These are phyloP conservation scores for Myxocyprinus asiaticus DNA, from an alignment of 2,113 vertebrate species.

Conservation along the genomic window DNA sequence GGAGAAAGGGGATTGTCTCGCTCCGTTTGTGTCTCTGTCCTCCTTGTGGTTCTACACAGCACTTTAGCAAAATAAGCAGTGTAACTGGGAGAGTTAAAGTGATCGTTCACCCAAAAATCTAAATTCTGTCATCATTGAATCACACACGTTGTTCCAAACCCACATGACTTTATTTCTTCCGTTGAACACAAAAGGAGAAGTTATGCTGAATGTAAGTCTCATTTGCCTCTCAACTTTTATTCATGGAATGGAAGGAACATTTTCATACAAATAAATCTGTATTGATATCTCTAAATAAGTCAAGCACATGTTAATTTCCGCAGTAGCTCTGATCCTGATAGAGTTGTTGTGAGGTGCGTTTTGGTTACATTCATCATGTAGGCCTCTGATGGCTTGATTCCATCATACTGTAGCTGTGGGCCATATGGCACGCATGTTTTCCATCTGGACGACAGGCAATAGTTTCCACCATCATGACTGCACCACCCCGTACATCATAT, in stretches of 20 bases:
- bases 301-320: neutral
- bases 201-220: no score
- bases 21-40: neutral
- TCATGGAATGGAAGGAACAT: no score
- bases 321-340: neutral
- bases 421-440: constrained; percentile 37
- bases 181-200: no score
- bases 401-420: neutral
- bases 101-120: no score
- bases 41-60: neutral
- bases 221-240: no score
- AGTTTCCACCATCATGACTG: constrained; percentile 24
- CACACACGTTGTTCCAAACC: no score
- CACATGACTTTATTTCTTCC: no score
- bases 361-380: neutral
- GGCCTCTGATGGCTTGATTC: constrained; percentile 15
- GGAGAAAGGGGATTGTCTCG: neutral
- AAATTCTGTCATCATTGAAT: no score
- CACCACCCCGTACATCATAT: constrained; percentile 6
- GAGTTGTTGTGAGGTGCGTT: neutral
- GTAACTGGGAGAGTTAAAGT: no score
- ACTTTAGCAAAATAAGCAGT: no score
- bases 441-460: constrained; percentile 3
- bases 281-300: neutral
- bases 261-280: neutral